These are phyloP conservation scores for Caenorhabditis brenneri DNA, from an alignment of 1,140 invertebrate genomes.

Conservation along the genomic window DNA sequence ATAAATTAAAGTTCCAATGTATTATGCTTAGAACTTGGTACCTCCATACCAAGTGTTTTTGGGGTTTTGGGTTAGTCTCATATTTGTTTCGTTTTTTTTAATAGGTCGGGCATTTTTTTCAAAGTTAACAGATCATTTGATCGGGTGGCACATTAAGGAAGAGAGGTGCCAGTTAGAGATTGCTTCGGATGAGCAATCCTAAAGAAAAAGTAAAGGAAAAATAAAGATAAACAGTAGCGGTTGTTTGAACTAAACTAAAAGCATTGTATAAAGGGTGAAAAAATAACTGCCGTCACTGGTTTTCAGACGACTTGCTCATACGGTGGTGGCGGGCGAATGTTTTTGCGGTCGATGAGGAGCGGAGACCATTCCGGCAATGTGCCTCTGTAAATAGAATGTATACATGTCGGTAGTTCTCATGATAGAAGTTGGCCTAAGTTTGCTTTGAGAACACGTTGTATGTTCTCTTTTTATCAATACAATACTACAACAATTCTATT, in stretches of 20 bases:
- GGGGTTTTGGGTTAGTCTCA: too few relatives aligned
- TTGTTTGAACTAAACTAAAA: not conserved
- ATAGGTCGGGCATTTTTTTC: not conserved
- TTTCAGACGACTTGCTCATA: conserved; percentile 33
- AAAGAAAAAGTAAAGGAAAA: not conserved
- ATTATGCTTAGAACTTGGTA: too few relatives aligned
- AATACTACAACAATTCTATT: too few relatives aligned
- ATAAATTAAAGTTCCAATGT: too few relatives aligned
- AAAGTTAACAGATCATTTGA: not conserved
- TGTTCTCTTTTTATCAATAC: not conserved
- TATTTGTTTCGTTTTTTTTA: not conserved
- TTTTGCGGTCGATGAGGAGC: conserved; percentile 13
- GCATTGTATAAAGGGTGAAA: not conserved
- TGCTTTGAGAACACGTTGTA: not conserved
- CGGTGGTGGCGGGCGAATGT: conserved; percentile 17
- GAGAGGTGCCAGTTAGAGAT: not conserved
- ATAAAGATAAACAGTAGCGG: not conserved
- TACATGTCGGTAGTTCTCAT: not conserved
- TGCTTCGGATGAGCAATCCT: not conserved
- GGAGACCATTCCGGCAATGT: conserved; percentile 6
- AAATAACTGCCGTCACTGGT: not conserved
- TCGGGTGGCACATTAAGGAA: not conserved
- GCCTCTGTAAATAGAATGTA: conserved; percentile 26
- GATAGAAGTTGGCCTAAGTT: not conserved
- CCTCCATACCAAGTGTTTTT: too few relatives aligned